These are phyloP conservation scores for Morus bassanus DNA, from an alignment of 2,797 vertebrate genomes.

Conservation along the genomic window DNA sequence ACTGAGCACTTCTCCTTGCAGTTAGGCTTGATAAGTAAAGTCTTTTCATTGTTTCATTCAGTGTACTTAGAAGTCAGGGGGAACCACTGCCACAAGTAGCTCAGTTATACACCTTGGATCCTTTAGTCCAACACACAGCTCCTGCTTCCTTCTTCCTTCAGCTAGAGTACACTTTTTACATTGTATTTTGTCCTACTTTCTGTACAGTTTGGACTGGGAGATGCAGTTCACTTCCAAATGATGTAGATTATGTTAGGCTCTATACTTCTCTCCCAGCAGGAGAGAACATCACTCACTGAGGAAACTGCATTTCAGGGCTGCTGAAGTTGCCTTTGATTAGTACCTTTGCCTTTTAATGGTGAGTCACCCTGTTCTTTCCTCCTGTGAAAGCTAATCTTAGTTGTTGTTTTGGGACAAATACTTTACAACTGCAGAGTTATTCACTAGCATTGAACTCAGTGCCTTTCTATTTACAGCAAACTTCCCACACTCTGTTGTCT, in stretches of 20 bases:
- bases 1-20: not conserved
- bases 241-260: not conserved
- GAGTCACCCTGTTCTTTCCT: conserved; percentile 17
- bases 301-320: not conserved
- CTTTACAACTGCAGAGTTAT: conserved; percentile 37
- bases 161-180: not conserved
- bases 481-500: conserved; percentile 6
- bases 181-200: not conserved
- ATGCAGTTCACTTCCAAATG: not conserved
- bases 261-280: not conserved
- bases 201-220: not conserved
- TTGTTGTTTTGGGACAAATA: conserved; percentile 34
- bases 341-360: not conserved
- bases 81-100: not conserved
- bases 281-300: not conserved
- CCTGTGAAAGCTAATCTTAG: conserved; percentile 20
- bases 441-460: not conserved
- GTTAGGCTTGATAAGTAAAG: not conserved
- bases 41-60: not conserved
- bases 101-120: not conserved
- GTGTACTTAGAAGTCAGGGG: not conserved
- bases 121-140: not conserved
- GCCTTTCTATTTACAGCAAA: conserved; percentile 28
- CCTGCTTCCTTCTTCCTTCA: not conserved
- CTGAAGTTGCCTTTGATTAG: not conserved